Percentiles rank a stretch among this genome's conserved stretches.
These are phyloP conservation scores for Ladona fulva DNA, from an alignment of 1,140 invertebrate species.

Conservation along the genomic window DNA sequence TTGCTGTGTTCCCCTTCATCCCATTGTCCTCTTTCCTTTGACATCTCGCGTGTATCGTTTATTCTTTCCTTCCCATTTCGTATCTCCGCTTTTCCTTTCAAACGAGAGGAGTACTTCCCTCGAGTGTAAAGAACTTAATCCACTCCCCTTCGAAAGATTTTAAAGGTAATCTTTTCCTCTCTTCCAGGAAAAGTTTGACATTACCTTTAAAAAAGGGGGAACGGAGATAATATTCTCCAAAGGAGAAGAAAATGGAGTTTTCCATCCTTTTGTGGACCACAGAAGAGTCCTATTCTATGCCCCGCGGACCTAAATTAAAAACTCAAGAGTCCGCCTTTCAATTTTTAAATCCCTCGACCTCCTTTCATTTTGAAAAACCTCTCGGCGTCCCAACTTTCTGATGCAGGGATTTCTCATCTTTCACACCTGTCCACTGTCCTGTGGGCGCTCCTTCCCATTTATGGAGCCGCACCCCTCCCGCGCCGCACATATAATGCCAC, in stretches of 20 bases:
- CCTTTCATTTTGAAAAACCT: background rate
- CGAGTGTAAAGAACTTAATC: background rate
- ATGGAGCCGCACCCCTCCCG: no score
- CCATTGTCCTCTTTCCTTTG: no score
- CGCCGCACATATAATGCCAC: no score
- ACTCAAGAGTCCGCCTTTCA: background rate
- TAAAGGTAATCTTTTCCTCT: background rate
- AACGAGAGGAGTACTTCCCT: background rate
- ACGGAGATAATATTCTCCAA: background rate
- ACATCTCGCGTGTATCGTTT: no score
- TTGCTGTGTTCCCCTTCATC: no score
- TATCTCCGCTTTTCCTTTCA: no score
- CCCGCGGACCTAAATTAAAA: background rate
- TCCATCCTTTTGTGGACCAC: background rate
- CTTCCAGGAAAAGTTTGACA: background rate
- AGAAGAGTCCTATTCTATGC: background rate
- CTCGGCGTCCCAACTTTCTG: background rate
- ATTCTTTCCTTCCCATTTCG: no score
- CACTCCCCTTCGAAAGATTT: background rate
- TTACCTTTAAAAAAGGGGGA: background rate
- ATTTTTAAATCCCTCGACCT: background rate
- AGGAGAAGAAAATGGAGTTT: background rate
- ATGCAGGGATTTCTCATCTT: background rate
- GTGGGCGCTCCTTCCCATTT: no score
- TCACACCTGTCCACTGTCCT: background rate